Evolutionary conservation across 2,888 invertebrate species (phyloP), one percentile per base, ranked within the genome.

Genomic region (Dioctria rufipes): DNA sequence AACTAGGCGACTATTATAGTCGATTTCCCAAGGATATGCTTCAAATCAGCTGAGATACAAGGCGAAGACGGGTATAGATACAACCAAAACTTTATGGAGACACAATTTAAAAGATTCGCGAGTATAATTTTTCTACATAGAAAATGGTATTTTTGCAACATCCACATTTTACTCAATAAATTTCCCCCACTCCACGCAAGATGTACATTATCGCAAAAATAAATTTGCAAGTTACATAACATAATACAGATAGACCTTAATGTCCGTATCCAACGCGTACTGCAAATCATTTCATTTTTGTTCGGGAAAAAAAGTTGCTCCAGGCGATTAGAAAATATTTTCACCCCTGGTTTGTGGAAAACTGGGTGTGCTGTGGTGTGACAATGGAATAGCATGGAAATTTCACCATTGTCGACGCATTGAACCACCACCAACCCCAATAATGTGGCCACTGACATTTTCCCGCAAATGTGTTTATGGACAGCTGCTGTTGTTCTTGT

Each of bases 401-500:
- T 77, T 42, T 66, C 11, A 39, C 61, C 65, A 65, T 40, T 43
- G 51, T 25, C 6, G 60, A 75, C 40, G 4, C 40, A 49, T 69
- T 58, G 46, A 13, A 43, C 75, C 60, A 58, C 60, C 5, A 51
- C 71, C 67, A 46, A 40, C 42, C 46, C 46, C 46, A 46, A 13
- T 46, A 43, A 39, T 61, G 63, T 77, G 40, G 51, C 78, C 78
- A 49, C 66, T 82, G 80, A 82, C 80, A 82, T 82, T 82, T 82
- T 69, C 71, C 80, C 60, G 78, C 80, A 80, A 82, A 79, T 80
- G 79, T 80, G 80, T 78, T 80, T 80, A 80, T 75, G 79, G 79
- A 80, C 82, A 82, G 82, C 82, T 82, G 82, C 82, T 82, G 82
- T 82, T 82, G 80, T 82, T 82, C 78, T 82, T 82, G 80, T 80